Percentiles rank a stretch among this genome's conserved stretches.
phyloP scores from a whole-genome alignment of 2,888 invertebrate species.

The Volucella inanis region DNA sequence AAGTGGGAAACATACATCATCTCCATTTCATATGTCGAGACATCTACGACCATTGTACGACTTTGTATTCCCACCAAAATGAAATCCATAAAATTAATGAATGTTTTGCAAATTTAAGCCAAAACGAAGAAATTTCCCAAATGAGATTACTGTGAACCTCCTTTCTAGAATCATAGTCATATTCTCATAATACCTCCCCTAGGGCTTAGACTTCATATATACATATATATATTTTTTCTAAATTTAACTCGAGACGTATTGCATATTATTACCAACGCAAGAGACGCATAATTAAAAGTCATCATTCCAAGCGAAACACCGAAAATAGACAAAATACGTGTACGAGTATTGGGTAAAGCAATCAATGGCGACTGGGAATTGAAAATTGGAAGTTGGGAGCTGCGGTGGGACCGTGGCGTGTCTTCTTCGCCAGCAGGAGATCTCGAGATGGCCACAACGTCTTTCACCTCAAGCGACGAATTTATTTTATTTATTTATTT shows the following conservation, averaged over 20 bases:
- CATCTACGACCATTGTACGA: slow-evolving; percentile 6
- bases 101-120: slow-evolving; percentile 30
- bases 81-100: slow-evolving; percentile 35
- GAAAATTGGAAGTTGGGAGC: neutral
- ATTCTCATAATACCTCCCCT: slow-evolving; percentile 20
- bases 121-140: slow-evolving; percentile 31
- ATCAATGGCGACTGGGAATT: neutral
- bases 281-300: slow-evolving; percentile 34
- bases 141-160: slow-evolving; percentile 21
- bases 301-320: slow-evolving; percentile 16
- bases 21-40: slow-evolving; percentile 1
- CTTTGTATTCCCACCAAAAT: slow-evolving; percentile 13
- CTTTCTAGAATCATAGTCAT: neutral
- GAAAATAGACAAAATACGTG: slow-evolving; percentile 43
- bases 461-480: slow-evolving; percentile 51
- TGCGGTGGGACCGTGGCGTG: neutral
- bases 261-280: slow-evolving; percentile 38
- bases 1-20: slow-evolving; percentile 36
- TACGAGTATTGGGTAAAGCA: neutral
- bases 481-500: slow-evolving; percentile 36
- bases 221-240: neutral
- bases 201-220: neutral
- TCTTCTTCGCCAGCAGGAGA: slow-evolving; percentile 35
- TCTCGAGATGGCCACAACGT: slow-evolving; percentile 19
- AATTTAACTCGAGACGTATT: slow-evolving; percentile 23